Evolutionary conservation across 2,888 invertebrate genomes (phyloP), one percentile per base, ranked within the genome.

Genomic region (Xanthia togata): DNA sequence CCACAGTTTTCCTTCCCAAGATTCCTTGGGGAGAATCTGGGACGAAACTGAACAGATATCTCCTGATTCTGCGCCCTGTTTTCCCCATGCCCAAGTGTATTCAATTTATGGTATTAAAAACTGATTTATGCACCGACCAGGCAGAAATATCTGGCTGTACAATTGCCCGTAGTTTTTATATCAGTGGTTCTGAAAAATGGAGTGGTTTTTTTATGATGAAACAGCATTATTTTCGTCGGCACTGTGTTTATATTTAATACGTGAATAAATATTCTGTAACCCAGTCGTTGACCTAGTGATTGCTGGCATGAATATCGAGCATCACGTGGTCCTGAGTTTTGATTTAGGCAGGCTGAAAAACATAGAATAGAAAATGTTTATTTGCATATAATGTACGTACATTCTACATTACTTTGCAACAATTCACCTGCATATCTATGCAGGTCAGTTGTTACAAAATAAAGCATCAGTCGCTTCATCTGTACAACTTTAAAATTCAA

Each of bases 91-190:
- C 86, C 88, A 83, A 88, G 86, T 70, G 80, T 85, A 84, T 89
- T 89, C 86, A 91, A 91, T 90, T 89, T 88, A 83, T 86, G 87
- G 88, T 89, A 90, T 90, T 89, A 89, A 91, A 91, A 90, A 81
- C 86, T 89, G 89, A 91, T 91, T 89, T 91, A 89, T 90, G 79
- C 85, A 88, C 79, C 78, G 82, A 75, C 78, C 79, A 75, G 60
- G 17, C 53, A 44, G 70, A 72, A 73, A 82, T 78, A 84, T 84
- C 70, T 63, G 57, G 35, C 35, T 38, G 31, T 44, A 59, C 53
- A 20, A 70, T 73, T 72, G 41, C 55, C 26, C 17, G 20, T 68
- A 70, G 53, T 65, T 78, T 73, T 57, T 57, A 57, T 73, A 62
- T 71, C 50, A 47, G 23, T 69, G 26, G 31, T 57, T 80, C 31